Evolutionary conservation across 2,888 invertebrate genomes (phyloP).

Genomic region (Pandemis cinnamomeana): DNA sequence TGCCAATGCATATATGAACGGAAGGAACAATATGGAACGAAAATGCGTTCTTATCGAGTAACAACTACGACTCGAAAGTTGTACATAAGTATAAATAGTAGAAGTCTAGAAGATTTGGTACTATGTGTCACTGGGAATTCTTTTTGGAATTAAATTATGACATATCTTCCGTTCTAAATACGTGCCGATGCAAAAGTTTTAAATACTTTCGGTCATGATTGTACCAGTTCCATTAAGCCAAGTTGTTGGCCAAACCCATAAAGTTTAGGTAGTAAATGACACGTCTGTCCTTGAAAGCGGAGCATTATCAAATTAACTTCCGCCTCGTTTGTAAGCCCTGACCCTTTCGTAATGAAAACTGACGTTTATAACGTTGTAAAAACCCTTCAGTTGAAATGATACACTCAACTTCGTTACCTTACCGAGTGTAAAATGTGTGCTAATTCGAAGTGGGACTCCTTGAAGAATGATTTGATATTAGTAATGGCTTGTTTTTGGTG

Average conservation of each 20-base stretch:
- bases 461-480: not conserved
- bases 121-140: too few relatives aligned
- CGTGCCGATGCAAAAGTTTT: not conserved
- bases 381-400: constrained; percentile 45
- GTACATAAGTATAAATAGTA: not conserved
- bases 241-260: constrained; percentile 14
- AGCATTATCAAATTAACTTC: constrained; percentile 53
- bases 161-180: too few relatives aligned
- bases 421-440: not conserved
- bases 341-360: constrained; percentile 62
- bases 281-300: constrained; percentile 45
- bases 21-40: too few relatives aligned
- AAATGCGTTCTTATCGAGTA: too few relatives aligned
- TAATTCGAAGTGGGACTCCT: constrained; percentile 7
- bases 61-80: not conserved
- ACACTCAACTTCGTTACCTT: constrained; percentile 9
- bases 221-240: constrained; percentile 2
- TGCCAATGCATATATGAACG: too few relatives aligned
- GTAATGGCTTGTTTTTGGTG: not conserved
- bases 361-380: constrained; percentile 63
- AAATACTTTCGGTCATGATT: not conserved
- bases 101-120: too few relatives aligned
- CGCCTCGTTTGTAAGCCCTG: constrained; percentile 43
- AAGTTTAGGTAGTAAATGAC: constrained; percentile 28
- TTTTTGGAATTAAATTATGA: too few relatives aligned